phyloP scores from a whole-genome alignment of 1,140 invertebrate species.

The Zaprionus capensis region DNA sequence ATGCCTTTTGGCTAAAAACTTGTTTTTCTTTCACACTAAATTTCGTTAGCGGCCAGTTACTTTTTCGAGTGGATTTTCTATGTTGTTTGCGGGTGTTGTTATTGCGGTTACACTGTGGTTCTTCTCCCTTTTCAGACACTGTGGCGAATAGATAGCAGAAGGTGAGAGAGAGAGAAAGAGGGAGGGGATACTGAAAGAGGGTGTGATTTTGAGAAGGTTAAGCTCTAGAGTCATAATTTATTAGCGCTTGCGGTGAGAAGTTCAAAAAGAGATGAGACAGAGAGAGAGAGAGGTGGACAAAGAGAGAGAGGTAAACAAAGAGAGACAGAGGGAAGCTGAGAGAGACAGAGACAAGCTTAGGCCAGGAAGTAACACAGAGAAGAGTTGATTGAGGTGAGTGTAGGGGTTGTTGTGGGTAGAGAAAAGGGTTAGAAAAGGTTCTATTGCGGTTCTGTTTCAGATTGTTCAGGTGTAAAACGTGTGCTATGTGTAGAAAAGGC shows the following conservation, averaged over 20 bases:
- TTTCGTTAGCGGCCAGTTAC: constrained; percentile 77
- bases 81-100: constrained; percentile 72
- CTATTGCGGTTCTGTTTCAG: constrained; percentile 58
- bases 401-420: not conserved
- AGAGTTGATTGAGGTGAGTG: not conserved
- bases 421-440: constrained; percentile 16
- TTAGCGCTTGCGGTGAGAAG: constrained; percentile 69
- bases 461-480: constrained; percentile 66
- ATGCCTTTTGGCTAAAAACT: constrained; percentile 63
- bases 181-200: not conserved
- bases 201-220: constrained; percentile 61
- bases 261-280: not conserved
- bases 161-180: constrained; percentile 22
- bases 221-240: constrained; percentile 76
- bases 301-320: constrained; percentile 3
- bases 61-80: constrained; percentile 53
- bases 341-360: not conserved
- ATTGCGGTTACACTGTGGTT: constrained; percentile 45
- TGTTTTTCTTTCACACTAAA: constrained; percentile 73
- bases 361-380: no score
- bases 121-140: constrained; percentile 11
- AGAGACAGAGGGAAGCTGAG: not conserved
- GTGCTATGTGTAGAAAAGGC: not conserved
- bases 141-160: constrained; percentile 49
- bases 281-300: not conserved